Conservation (phyloP, 2,888 invertebrate genomes). For the Drosophila paranaensis region DNA sequence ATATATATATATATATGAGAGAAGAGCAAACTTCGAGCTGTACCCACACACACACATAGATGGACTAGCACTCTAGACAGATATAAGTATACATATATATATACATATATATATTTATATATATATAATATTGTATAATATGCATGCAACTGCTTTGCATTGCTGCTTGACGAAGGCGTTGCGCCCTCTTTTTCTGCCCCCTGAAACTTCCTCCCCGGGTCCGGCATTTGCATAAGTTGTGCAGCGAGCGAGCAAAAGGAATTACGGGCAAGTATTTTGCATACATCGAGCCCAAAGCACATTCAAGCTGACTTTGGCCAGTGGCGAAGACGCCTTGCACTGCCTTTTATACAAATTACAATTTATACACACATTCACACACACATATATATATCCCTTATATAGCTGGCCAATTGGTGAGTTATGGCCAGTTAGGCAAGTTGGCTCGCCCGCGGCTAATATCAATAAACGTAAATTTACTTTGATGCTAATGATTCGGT, state of each 20-base stretch:
- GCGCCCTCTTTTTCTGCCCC: neutral
- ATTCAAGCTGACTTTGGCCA: conserved; percentile 27
- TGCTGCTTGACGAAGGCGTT: conserved; percentile 49
- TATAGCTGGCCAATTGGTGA: conserved; percentile 23
- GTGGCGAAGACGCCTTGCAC: conserved; percentile 33
- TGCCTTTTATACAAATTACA: conserved; percentile 48
- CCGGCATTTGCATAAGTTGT: conserved; percentile 67
- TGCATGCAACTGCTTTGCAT: conserved; percentile 57
- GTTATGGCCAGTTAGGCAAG: conserved; percentile 25
- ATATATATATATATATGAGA: neutral
- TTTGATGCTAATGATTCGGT: conserved; percentile 68
- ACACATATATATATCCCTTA: neutral
- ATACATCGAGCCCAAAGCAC: conserved; percentile 48
- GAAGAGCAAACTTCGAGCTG: conserved; percentile 31
- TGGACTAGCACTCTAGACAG: conserved; percentile 25
- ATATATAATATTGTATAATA: conserved; percentile 44
- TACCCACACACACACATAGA: conserved; percentile 21
- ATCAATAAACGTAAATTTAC: conserved; percentile 59
- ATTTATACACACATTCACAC: conserved; percentile 25
- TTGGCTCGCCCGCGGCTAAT: conserved; percentile 33
- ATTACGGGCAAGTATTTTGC: conserved; percentile 66
- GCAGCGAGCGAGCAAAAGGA: conserved; percentile 45
- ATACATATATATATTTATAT: conserved; percentile 13
- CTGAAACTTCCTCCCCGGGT: neutral
- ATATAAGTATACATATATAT: conserved; percentile 7